phyloP scores from a whole-genome alignment of 2,113 vertebrate species.

The Sturnus vulgaris region DNA sequence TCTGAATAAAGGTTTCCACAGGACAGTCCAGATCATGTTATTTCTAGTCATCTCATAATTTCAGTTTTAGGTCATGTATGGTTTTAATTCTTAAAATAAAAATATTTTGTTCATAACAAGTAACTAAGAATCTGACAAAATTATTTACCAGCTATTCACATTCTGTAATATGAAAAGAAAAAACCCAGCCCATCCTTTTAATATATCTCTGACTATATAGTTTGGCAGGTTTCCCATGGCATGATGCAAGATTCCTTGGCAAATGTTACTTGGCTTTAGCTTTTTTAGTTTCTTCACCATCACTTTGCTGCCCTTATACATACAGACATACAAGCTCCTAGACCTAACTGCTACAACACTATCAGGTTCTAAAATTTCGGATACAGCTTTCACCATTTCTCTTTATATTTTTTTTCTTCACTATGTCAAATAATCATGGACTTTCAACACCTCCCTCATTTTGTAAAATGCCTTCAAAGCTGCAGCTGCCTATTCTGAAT shows the following conservation, averaged over 20 bases:
- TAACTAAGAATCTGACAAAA: slow-evolving; percentile 37
- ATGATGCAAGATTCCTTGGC: slow-evolving; percentile 16
- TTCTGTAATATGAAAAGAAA: slow-evolving; percentile 8
- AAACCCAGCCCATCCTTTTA: not conserved
- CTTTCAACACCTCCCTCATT: not conserved
- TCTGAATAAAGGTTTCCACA: slow-evolving; percentile 34
- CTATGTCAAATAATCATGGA: not conserved
- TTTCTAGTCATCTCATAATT: slow-evolving; percentile 23
- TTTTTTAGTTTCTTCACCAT: slow-evolving; percentile 5
- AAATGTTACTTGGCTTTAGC: slow-evolving; percentile 9
- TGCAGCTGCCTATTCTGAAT: not conserved
- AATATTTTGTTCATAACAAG: slow-evolving; percentile 23
- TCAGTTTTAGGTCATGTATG: slow-evolving; percentile 38
- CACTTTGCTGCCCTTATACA: not conserved
- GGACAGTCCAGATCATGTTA: not conserved
- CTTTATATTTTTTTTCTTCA: not conserved
- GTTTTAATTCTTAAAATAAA: slow-evolving; percentile 47
- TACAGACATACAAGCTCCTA: not conserved
- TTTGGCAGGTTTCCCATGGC: slow-evolving; percentile 3
- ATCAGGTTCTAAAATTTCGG: not conserved
- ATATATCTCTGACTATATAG: slow-evolving; percentile 30
- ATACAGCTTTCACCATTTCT: not conserved
- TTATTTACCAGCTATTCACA: slow-evolving; percentile 7
- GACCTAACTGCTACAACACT: not conserved
- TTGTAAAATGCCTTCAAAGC: not conserved